Evolutionary conservation across 1,140 invertebrate genomes (phyloP).

Genomic region (Cydia fagiglandana): DNA sequence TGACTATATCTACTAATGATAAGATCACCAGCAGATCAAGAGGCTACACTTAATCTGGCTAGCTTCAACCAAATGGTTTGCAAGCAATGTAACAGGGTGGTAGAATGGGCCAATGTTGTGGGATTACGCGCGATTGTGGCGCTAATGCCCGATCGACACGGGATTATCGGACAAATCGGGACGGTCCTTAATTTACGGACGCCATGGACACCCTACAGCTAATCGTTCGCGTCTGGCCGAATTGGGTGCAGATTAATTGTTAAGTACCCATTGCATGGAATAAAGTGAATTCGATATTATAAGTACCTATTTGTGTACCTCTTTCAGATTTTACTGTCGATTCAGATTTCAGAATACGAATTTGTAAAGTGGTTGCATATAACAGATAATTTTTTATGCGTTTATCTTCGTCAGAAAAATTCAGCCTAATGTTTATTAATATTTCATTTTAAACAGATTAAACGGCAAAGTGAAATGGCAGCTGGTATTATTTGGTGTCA

Average conservation of each 20-base stretch:
- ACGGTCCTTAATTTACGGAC: slow-evolving; percentile 43
- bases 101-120: slow-evolving; percentile 39
- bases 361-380: too few relatives aligned
- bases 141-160: slow-evolving; percentile 53
- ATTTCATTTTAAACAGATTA: too few relatives aligned
- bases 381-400: too few relatives aligned
- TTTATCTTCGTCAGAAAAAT: too few relatives aligned
- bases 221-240: slow-evolving; percentile 18
- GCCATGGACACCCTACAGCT: slow-evolving; percentile 18
- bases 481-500: too few relatives aligned
- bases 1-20: too few relatives aligned
- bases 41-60: background rate
- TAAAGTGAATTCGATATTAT: slow-evolving; percentile 22
- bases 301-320: background rate
- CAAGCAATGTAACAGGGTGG: background rate
- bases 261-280: slow-evolving; percentile 17
- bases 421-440: too few relatives aligned
- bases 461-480: too few relatives aligned
- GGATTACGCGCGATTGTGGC: slow-evolving; percentile 45
- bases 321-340: too few relatives aligned
- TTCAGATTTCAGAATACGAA: too few relatives aligned
- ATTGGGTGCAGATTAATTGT: slow-evolving; percentile 31
- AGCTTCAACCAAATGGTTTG: background rate
- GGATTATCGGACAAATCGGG: slow-evolving; percentile 49
- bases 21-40: too few relatives aligned